These are phyloP conservation scores for Micromussa lordhowensis DNA, from an alignment of 92 coral and sea anemone genomes.

Conservation along the genomic window DNA sequence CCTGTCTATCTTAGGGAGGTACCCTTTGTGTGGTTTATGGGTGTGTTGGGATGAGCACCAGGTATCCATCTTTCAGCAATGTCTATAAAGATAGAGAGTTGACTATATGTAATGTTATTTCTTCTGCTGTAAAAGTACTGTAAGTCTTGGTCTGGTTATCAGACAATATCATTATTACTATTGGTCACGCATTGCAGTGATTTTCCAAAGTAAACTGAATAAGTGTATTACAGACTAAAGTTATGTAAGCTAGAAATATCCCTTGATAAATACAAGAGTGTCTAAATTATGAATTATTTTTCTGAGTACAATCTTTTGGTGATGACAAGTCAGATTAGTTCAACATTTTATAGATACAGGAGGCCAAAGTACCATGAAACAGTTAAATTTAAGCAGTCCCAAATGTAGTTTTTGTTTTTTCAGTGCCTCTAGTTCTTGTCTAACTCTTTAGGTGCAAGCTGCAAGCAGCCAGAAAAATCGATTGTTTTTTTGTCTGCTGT, in stretches of 20 bases:
- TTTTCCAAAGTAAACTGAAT: neutral
- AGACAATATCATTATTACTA: neutral
- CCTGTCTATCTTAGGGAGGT: no score
- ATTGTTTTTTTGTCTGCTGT: neutral
- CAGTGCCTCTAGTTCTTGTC: neutral
- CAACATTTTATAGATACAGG: neutral
- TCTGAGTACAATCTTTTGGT: conserved; percentile 10
- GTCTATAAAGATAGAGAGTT: no score
- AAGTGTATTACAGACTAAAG: neutral
- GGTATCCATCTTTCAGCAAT: no score
- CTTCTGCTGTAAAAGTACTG: neutral
- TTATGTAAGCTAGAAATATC: neutral
- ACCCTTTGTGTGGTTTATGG: no score
- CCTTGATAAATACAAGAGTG: neutral
- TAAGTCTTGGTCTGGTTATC: conserved; percentile 1
- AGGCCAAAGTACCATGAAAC: neutral
- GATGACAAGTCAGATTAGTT: neutral
- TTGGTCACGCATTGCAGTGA: neutral
- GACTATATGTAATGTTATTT: neutral
- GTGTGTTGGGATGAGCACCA: no score
- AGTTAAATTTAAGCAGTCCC: no score
- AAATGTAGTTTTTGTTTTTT: no score
- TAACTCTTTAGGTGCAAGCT: neutral
- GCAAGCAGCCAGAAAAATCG: no score
- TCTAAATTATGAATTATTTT: neutral